Conservation (phyloP, 2,888 invertebrate genomes). For the Drosophila pseudotalamancana region DNA sequence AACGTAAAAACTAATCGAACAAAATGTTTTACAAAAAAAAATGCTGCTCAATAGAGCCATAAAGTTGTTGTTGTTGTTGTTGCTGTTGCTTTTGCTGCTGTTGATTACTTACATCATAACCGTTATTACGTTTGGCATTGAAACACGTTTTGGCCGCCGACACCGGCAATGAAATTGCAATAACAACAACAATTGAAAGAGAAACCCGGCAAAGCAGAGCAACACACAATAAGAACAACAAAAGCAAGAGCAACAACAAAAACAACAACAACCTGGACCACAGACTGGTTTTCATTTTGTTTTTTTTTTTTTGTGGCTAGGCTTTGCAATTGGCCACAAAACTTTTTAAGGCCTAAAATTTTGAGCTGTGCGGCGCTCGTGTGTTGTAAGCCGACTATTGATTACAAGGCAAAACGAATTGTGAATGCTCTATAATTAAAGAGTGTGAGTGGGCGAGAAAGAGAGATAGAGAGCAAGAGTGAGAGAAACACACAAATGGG, state of each 20-base stretch:
- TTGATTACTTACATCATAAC: constrained; percentile 75
- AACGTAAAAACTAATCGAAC: constrained; percentile 56
- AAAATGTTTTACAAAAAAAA: constrained; percentile 33
- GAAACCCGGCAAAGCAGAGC: constrained; percentile 47
- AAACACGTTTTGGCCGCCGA: constrained; percentile 70
- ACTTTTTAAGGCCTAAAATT: constrained; percentile 24
- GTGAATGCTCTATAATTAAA: neutral
- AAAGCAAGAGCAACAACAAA: constrained; percentile 15
- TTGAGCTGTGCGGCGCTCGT: constrained; percentile 9
- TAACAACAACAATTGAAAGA: constrained; percentile 48
- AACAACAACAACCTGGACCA: constrained; percentile 6
- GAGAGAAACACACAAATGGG: neutral
- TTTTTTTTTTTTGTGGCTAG: constrained; percentile 1
- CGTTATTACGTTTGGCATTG: constrained; percentile 80
- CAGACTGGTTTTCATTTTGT: constrained; percentile 42
- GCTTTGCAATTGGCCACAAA: constrained; percentile 31
- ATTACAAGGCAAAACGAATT: neutral
- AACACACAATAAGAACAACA: constrained; percentile 32
- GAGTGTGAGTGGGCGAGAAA: neutral
- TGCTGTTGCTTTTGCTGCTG: constrained; percentile 28
- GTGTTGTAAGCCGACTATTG: constrained; percentile 27
- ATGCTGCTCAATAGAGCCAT: constrained; percentile 24
- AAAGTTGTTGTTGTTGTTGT: constrained; percentile 13
- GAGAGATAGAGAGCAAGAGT: neutral
- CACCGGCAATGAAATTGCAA: constrained; percentile 76